Evolutionary conservation across 2,113 vertebrate species (phyloP), one percentile per base, ranked within the genome.

Genomic region (Dromas ardeola): DNA sequence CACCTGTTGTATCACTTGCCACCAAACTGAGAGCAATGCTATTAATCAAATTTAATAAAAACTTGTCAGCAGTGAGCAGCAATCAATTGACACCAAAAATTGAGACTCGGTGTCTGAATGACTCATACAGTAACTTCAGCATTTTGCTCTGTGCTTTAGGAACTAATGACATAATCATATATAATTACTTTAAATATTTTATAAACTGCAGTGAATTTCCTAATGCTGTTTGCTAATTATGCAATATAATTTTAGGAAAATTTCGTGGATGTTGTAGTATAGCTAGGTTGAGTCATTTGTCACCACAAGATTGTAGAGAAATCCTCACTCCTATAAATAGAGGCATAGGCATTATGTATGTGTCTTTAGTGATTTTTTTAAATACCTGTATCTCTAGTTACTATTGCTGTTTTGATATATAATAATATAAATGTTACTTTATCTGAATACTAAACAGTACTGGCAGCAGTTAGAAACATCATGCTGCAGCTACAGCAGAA

Each of bases 101-200:
- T 56, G 40, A 66, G 81, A 76, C 40, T 74, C 71, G 29, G 27
- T 53, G 66, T 92, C 91, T 93, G 88, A 97, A 93, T 98, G 96
- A 98, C 93, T 97, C 97, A 96, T 95, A 25, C 53, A 91, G 52
- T 52, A 89, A 86, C 50, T 95, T 92, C 42, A 77, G 94, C 87
- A 91, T 97, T 97, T 97, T 92, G 21, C 70, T 90, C 71, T 96
- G 72, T 97, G 91, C 96, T 98, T 97, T 98, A 97, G 97, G 88
- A 97, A 96, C 89, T 97, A 97, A 98, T 98, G 97, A 97, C 79
- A 97, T 95, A 98, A 98, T 97, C 90, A 90, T 92, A 96, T 97
- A 90, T 96, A 98, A 98, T 98, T 98, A 98, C 98, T 98, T 98
- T 97, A 98, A 97, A 98, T 98, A 98, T 98, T 98, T 98, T 97